A percentile compares a stretch with the other conserved stretches of the same genome.
Conservation (phyloP, 2,797 vertebrate species). For the Chelon auratus region DNA sequence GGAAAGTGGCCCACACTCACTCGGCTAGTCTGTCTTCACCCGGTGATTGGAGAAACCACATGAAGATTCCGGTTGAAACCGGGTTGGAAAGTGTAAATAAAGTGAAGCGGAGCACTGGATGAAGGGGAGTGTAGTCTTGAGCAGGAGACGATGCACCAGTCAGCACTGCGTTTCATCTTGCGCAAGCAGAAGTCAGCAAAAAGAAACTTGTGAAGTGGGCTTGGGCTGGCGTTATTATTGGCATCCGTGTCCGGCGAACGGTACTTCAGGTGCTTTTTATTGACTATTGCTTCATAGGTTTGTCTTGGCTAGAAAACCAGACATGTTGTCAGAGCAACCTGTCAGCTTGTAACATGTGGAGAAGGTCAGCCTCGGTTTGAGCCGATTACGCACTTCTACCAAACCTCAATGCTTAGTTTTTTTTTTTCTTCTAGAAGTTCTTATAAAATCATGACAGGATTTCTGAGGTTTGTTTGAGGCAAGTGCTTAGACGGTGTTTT, state of each 20-base stretch:
- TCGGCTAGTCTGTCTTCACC: constrained; percentile 44
- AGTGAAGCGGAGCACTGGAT: constrained; percentile 25
- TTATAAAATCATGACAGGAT: constrained; percentile 44
- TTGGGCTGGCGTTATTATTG: constrained; percentile 53
- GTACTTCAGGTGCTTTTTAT: constrained; percentile 62
- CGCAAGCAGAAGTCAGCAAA: constrained; percentile 37
- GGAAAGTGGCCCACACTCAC: constrained; percentile 45
- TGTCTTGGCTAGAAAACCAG: constrained; percentile 67
- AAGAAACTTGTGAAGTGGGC: constrained; percentile 44
- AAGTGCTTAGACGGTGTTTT: constrained; percentile 52
- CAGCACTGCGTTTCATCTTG: constrained; percentile 37
- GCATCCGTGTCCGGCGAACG: constrained; percentile 39
- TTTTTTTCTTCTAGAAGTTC: constrained; percentile 16
- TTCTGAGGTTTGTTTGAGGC: constrained; percentile 34
- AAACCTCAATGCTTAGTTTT: constrained; percentile 36
- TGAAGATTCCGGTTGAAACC: constrained; percentile 45
- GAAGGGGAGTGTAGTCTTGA: constrained; percentile 41
- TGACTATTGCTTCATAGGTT: constrained; percentile 51
- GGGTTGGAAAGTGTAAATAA: constrained; percentile 40
- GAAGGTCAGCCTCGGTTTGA: constrained; percentile 59
- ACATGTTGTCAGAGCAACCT: constrained; percentile 59
- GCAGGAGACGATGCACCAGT: constrained; percentile 45
- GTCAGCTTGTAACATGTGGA: constrained; percentile 44
- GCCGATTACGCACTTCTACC: constrained; percentile 54
- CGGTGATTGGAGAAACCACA: constrained; percentile 53